phyloP scores from a whole-genome alignment of 2,113 vertebrate species.

The Charina bottae region DNA sequence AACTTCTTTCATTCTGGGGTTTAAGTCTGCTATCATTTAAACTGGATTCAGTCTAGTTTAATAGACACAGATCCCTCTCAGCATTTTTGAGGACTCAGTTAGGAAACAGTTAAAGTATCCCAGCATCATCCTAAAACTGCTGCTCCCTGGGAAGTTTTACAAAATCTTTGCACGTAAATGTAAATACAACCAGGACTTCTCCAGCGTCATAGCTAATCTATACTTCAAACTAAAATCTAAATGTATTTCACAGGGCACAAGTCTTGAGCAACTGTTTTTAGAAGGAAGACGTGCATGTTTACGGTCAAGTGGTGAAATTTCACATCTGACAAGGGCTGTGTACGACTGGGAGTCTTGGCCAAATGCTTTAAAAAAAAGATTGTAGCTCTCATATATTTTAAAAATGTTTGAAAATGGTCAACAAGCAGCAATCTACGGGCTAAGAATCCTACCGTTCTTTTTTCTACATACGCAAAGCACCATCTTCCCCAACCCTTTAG shows the following conservation, averaged over 20 bases:
- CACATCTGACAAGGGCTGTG: neutral
- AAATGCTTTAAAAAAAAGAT: neutral
- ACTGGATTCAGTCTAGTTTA: neutral
- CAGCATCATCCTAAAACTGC: neutral
- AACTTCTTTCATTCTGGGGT: neutral
- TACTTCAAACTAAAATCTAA: neutral
- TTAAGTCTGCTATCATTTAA: neutral
- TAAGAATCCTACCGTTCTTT: neutral
- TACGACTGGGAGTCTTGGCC: neutral
- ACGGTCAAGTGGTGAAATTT: neutral
- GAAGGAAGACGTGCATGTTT: neutral
- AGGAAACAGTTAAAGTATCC: neutral
- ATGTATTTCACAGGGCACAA: neutral
- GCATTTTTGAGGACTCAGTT: neutral
- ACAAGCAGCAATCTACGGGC: neutral
- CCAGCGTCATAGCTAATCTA: neutral
- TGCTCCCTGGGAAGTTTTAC: neutral
- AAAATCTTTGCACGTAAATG: neutral
- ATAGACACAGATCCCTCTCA: neutral
- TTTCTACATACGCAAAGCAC: neutral
- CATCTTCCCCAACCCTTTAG: neutral
- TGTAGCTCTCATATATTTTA: neutral
- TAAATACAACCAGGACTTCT: neutral
- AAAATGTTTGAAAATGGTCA: neutral
- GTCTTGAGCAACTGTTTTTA: neutral